Evolutionary conservation across 2,797 vertebrate genomes (phyloP).

Genomic region (Phalanger gymnotis): DNA sequence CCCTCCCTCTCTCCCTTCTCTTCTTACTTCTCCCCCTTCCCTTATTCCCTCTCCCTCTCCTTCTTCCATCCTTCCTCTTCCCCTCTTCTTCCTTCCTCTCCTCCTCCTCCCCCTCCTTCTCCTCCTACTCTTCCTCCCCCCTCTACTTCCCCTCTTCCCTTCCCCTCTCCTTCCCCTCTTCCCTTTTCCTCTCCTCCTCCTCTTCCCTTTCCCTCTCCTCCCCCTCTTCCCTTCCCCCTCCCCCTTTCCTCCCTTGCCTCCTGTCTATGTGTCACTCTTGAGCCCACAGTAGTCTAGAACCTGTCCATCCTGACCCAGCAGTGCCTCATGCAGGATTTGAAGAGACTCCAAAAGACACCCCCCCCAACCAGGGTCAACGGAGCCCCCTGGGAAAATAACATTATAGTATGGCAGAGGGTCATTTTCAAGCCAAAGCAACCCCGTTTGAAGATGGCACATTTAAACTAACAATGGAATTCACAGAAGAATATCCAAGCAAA

Average conservation of each 20-base stretch:
- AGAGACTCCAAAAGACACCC: conserved; percentile 93
- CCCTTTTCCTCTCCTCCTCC: conserved; percentile 1
- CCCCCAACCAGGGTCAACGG: conserved; percentile 97
- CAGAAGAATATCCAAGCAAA: conserved; percentile 99
- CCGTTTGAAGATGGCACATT: conserved; percentile 99
- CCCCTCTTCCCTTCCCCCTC: background rate
- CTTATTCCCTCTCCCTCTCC: background rate
- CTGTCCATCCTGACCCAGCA: conserved; percentile 98
- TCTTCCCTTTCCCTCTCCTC: background rate
- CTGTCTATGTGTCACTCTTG: conserved; percentile 82
- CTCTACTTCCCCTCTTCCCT: background rate
- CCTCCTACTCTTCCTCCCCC: background rate
- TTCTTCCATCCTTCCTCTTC: background rate
- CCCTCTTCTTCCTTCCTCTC: background rate
- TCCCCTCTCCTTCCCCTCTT: background rate
- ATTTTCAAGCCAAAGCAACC: conserved; percentile 98
- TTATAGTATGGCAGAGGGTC: conserved; percentile 99
- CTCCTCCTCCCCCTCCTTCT: background rate
- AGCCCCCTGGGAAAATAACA: conserved; percentile 98
- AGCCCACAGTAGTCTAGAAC: conserved; percentile 65
- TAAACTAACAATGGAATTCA: conserved; percentile 99
- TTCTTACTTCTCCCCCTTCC: background rate
- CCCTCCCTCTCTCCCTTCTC: background rate
- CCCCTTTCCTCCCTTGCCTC: background rate
- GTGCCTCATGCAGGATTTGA: conserved; percentile 98